phyloP scores from a whole-genome alignment of 2,797 vertebrate genomes.

The Thaleichthys pacificus region DNA sequence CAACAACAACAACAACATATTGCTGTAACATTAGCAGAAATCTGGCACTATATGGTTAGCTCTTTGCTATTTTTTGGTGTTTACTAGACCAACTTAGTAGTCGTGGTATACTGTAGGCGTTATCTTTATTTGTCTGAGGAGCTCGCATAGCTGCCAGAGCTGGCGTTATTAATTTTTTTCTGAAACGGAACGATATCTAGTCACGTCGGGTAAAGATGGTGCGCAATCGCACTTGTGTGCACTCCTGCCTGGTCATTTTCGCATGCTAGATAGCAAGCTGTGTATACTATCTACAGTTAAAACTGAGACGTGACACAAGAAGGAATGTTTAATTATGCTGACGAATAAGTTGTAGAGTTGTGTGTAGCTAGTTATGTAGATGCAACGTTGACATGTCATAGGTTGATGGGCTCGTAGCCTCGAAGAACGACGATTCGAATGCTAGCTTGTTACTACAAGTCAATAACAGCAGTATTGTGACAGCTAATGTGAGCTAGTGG shows the following conservation, averaged over 20 bases:
- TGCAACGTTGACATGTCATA: too few species aligned
- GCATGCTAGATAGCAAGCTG: not conserved
- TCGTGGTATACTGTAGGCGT: not conserved
- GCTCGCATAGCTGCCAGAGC: not conserved
- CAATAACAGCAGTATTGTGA: too few species aligned
- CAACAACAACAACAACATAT: not conserved
- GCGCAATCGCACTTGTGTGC: not conserved
- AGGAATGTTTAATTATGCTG: not conserved
- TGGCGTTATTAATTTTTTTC: not conserved
- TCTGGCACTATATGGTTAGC: not conserved
- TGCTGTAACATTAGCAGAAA: not conserved
- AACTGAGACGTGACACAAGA: not conserved
- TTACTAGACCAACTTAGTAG: not conserved
- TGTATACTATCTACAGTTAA: not conserved
- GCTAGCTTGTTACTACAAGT: too few species aligned
- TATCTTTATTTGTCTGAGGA: not conserved
- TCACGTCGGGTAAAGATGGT: not conserved
- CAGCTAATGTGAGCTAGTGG: too few species aligned
- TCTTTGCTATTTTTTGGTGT: not conserved
- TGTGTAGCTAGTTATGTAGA: too few species aligned
- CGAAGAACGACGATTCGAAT: too few species aligned
- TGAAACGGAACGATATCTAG: not conserved
- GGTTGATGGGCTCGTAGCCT: too few species aligned
- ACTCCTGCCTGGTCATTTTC: too few species aligned
- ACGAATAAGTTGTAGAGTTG: not conserved